Evolutionary conservation across 2,888 invertebrate species (phyloP), one percentile per base, ranked within the genome.

Genomic region (Caprella mutica): DNA sequence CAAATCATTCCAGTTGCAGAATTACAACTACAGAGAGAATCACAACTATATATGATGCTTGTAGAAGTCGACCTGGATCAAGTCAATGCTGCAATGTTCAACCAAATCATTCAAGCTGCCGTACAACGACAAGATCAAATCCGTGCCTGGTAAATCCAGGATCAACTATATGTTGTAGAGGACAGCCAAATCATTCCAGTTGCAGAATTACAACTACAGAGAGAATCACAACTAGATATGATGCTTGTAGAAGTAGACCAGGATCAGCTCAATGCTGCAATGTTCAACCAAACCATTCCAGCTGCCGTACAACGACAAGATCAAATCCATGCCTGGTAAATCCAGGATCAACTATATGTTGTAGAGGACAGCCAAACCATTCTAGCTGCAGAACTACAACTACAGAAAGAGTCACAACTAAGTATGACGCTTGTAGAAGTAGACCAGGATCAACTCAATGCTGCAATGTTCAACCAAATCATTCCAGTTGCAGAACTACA

Each of bases 161-260:
- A 26, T 48, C 48, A 12, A 14, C 12, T 30, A n/a, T 27, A 24
- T 48, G 48, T 26, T 52, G 44, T 9, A 14, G 29, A 29, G 26
- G 12, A 17, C 33, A 26, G 19, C 42, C 1, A 71, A 72, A 33
- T 71, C 72, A 4, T 65, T 77, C 68, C 71, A 78, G 17, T 12
- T 54, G 54, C 33, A 29, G 33, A 27, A n/a, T n/a, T n/a, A 54
- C 54, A 23, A 54, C 54, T 12, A 53, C 54, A 14, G 12, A 19
- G 23, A 43, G 43, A 21, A n/a, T 42, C 9, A 53, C 29, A 27
- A 14, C 38, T 19, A 29, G 48, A 24, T n/a, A n/a, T n/a, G 44
- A 54, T 44, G 43, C 54, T 19, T 54, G 54, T 33, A 17, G 26
- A 1, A 54, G 21, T 14, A 42, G 35, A 17, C 54, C 54, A 21